Evolutionary conservation across 1,140 invertebrate genomes (phyloP).

Genomic region (Sitophilus oryzae): DNA sequence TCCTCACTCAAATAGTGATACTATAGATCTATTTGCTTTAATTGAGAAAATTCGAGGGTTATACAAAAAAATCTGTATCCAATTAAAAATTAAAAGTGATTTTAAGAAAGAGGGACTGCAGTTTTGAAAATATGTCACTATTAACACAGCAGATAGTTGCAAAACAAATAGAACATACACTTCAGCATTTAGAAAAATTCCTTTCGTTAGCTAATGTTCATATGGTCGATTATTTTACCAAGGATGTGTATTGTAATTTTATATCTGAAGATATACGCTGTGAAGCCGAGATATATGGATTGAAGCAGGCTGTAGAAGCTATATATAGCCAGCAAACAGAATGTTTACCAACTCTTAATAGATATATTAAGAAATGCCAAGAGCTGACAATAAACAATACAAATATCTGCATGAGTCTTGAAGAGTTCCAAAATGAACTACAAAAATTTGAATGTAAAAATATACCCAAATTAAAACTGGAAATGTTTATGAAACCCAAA

Average conservation of each 20-base stretch:
- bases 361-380: constrained; percentile 38
- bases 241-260: constrained; percentile 58
- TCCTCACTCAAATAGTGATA: constrained; percentile 57
- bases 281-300: constrained; percentile 47
- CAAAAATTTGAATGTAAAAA: constrained; percentile 34
- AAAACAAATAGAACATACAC: constrained; percentile 49
- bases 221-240: constrained; percentile 73
- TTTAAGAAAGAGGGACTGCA: constrained; percentile 50
- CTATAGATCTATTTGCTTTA: constrained; percentile 56
- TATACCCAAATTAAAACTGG: constrained; percentile 34
- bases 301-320: constrained; percentile 41
- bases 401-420: constrained; percentile 42
- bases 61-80: constrained; percentile 61
- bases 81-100: constrained; percentile 54
- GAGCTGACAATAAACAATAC: constrained; percentile 43
- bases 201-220: constrained; percentile 66
- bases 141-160: constrained; percentile 23
- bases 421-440: constrained; percentile 45
- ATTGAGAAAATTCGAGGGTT: constrained; percentile 58
- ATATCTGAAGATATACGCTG: constrained; percentile 51
- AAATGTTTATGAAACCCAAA: constrained; percentile 70
- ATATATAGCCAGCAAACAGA: constrained; percentile 42
- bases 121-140: constrained; percentile 43
- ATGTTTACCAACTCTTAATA: constrained; percentile 23
- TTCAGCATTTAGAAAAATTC: constrained; percentile 53